Percentiles rank a stretch among this genome's conserved stretches.
Evolutionary conservation across 2,888 invertebrate genomes (phyloP).

Genomic region (Sphaerophoria rueppellii): DNA sequence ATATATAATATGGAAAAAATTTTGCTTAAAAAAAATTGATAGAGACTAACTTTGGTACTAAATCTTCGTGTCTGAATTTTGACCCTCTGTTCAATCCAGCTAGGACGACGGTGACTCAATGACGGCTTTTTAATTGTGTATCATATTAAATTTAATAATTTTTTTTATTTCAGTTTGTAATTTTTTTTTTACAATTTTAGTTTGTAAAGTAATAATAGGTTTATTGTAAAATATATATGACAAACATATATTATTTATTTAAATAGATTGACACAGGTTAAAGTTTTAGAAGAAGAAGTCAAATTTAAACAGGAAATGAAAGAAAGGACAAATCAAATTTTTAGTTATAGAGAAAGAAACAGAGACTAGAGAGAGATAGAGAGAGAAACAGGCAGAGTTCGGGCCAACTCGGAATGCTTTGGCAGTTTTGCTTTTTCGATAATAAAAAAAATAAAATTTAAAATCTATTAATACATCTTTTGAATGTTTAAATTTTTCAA

Average conservation of each 20-base stretch:
- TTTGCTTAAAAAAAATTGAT: conserved; percentile 61
- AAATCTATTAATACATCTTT: neutral
- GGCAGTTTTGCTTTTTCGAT: conserved; percentile 53
- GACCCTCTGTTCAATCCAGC: conserved; percentile 83
- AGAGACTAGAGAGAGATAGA: conserved; percentile 23
- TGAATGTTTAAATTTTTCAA: neutral
- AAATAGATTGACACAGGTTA: conserved; percentile 11
- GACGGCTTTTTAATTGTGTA: conserved; percentile 79
- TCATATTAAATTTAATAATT: conserved; percentile 75
- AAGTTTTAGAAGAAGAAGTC: neutral
- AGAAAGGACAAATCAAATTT: conserved; percentile 42
- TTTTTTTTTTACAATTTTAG: conserved; percentile 52
- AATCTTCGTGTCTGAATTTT: conserved; percentile 83
- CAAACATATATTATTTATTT: conserved; percentile 40
- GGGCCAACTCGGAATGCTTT: conserved; percentile 71
- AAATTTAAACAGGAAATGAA: conserved; percentile 31
- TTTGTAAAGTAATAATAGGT: conserved; percentile 39
- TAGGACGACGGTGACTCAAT: conserved; percentile 82
- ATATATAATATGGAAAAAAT: conserved; percentile 28
- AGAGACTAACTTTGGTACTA: conserved; percentile 83
- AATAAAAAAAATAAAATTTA: conserved; percentile 13
- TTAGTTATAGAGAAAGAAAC: conserved; percentile 22
- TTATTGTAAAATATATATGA: conserved; percentile 23
- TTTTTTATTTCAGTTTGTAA: conserved; percentile 70
- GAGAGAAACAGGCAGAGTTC: conserved; percentile 45